phyloP scores from a whole-genome alignment of 2,797 vertebrate genomes.

The Ctenopoma kingsleyae region DNA sequence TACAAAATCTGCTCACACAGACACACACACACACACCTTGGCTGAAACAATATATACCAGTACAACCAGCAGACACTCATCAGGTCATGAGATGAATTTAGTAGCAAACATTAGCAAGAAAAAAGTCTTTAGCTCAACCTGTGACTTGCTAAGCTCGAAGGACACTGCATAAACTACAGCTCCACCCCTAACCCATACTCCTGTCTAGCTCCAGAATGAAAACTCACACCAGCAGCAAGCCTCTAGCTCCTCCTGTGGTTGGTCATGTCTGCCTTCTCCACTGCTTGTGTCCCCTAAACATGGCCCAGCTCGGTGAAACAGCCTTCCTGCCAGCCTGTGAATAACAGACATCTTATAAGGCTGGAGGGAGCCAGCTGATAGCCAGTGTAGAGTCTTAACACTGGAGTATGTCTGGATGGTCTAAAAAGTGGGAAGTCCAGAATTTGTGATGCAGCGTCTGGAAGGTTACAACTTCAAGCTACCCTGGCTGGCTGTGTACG shows the following conservation, averaged over 20 bases:
- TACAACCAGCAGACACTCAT: background rate
- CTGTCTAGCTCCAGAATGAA: conserved; percentile 48
- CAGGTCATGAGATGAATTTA: conserved; percentile 18
- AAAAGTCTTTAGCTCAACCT: conserved; percentile 16
- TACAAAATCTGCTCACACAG: too few relatives aligned
- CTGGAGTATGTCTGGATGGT: conserved; percentile 19
- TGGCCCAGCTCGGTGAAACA: conserved; percentile 81
- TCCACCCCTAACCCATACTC: conserved; percentile 51
- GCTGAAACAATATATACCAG: conserved; percentile 15
- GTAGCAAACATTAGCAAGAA: conserved; percentile 8
- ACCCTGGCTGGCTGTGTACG: conserved; percentile 26
- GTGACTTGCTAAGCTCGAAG: conserved; percentile 32
- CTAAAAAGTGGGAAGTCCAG: conserved; percentile 37
- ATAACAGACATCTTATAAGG: conserved; percentile 79
- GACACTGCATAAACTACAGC: conserved; percentile 22
- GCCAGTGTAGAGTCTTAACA: conserved; percentile 44
- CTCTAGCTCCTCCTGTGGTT: conserved; percentile 80
- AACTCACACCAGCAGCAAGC: conserved; percentile 81
- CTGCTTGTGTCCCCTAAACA: conserved; percentile 70
- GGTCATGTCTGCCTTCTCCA: conserved; percentile 70
- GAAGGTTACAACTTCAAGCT: conserved; percentile 21
- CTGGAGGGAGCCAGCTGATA: conserved; percentile 41
- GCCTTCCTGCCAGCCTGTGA: conserved; percentile 82
- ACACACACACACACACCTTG: background rate
- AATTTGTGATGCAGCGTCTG: conserved; percentile 7